phyloP scores from a whole-genome alignment of 2,888 invertebrate species.

The Amphiduros pacificus region DNA sequence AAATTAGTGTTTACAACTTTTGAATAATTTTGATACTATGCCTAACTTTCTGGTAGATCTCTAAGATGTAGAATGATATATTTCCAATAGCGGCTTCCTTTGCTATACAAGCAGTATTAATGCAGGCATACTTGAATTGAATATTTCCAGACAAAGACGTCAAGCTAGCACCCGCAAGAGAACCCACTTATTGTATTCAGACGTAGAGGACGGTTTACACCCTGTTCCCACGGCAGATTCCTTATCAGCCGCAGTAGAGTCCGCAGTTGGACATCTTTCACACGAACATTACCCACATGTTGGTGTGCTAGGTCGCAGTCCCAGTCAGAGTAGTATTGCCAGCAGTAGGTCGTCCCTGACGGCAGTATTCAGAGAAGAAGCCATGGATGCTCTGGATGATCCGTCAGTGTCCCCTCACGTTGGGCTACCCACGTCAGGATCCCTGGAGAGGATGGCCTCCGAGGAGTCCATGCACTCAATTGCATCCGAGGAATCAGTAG shows the following conservation, averaged over 20 bases:
- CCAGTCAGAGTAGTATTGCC: not conserved
- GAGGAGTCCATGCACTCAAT: slow-evolving; percentile 12
- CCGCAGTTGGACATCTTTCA: not conserved
- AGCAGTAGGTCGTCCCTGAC: not conserved
- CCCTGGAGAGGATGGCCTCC: slow-evolving; percentile 13
- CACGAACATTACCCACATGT: not conserved
- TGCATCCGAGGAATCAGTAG: slow-evolving; percentile 1
- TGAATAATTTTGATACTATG: too few species aligned
- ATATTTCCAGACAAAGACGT: not conserved
- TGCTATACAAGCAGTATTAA: too few species aligned
- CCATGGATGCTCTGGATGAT: not conserved
- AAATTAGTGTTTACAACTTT: too few species aligned
- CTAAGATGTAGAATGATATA: too few species aligned
- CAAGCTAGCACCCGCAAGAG: slow-evolving; percentile 1
- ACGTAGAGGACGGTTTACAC: slow-evolving; percentile 48
- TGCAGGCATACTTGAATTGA: too few species aligned
- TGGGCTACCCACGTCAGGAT: not conserved
- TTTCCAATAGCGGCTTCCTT: too few species aligned
- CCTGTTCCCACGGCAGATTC: slow-evolving; percentile 1
- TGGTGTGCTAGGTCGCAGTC: not conserved
- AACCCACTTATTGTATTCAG: slow-evolving; percentile 64
- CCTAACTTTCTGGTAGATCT: too few species aligned
- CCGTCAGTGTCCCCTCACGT: too few species aligned
- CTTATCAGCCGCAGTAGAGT: not conserved
- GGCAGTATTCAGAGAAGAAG: too few species aligned